phyloP scores from a whole-genome alignment of 2,797 vertebrate genomes.

The Lerista edwardsae region DNA sequence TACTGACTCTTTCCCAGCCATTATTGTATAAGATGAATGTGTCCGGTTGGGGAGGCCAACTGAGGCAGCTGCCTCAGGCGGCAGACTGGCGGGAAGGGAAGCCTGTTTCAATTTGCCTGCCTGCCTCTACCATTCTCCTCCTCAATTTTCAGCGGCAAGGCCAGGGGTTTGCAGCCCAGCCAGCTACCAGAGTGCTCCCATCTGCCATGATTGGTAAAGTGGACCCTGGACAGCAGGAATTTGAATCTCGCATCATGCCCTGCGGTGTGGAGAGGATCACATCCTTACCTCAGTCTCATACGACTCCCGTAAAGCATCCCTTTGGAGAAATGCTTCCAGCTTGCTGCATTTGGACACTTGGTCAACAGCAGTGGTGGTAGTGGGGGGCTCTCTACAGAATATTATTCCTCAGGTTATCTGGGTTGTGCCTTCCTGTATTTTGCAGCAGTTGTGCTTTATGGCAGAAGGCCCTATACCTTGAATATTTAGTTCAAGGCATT shows the following conservation, averaged over 20 bases:
- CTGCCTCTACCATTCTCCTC: too few species aligned
- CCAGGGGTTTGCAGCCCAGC: too few species aligned
- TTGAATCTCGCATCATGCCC: background rate
- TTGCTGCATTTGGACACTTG: background rate
- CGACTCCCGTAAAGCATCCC: background rate
- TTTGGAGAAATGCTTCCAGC: background rate
- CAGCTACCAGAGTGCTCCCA: too few species aligned
- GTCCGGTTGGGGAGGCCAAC: background rate
- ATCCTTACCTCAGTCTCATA: background rate
- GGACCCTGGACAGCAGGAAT: background rate
- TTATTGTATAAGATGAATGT: background rate
- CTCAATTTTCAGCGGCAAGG: too few species aligned
- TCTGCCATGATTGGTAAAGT: too few species aligned
- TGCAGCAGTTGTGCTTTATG: background rate
- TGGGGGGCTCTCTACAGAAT: background rate
- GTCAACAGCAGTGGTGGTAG: background rate
- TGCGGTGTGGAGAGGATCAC: background rate
- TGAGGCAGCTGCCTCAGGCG: too few species aligned
- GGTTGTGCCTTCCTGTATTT: background rate
- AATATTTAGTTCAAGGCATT: background rate
- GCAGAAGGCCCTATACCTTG: background rate
- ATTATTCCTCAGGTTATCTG: background rate
- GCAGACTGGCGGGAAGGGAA: too few species aligned
- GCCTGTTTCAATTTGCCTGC: too few species aligned
- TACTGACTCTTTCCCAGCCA: background rate